A percentile compares a stretch with the other conserved stretches of the same genome.
phyloP scores from a whole-genome alignment of 2,888 invertebrate genomes.

The Eulithis testata region DNA sequence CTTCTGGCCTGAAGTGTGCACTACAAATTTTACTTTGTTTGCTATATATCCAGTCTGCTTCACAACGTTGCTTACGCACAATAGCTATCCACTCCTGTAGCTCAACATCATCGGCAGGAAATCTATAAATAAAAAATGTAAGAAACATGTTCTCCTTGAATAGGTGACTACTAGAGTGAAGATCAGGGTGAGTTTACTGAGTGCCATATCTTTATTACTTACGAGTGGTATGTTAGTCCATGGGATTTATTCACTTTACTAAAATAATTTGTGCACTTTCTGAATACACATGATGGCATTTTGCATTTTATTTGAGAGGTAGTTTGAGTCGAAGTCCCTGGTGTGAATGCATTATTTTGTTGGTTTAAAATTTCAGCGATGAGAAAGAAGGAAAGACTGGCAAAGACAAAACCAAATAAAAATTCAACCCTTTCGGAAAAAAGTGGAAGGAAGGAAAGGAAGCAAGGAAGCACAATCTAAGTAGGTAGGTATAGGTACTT shows the following conservation, averaged over 20 bases:
- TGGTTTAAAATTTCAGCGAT: too few relatives aligned
- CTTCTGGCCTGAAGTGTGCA: conserved; percentile 2
- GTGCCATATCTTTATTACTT: neutral
- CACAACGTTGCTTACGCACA: neutral
- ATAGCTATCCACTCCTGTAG: conserved; percentile 9
- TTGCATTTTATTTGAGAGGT: neutral
- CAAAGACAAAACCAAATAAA: too few relatives aligned
- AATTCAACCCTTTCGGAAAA: too few relatives aligned
- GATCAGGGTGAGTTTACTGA: too few relatives aligned
- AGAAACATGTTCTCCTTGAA: too few relatives aligned
- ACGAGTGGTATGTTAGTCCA: conserved; percentile 5
- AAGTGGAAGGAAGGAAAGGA: too few relatives aligned
- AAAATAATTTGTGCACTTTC: conserved; percentile 4
- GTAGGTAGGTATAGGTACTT: too few relatives aligned
- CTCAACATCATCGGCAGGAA: neutral
- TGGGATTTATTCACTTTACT: conserved; percentile 6
- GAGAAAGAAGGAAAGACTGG: too few relatives aligned
- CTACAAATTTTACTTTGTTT: conserved; percentile 5
- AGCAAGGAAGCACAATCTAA: too few relatives aligned
- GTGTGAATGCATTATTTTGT: neutral
- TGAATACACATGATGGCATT: conserved; percentile 6
- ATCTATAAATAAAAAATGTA: neutral
- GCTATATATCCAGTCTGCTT: conserved; percentile 3
- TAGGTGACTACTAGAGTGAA: too few relatives aligned
- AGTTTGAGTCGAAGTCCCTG: neutral